Conservation (phyloP, 2,888 invertebrate genomes). For the Coenonympha arcania region DNA sequence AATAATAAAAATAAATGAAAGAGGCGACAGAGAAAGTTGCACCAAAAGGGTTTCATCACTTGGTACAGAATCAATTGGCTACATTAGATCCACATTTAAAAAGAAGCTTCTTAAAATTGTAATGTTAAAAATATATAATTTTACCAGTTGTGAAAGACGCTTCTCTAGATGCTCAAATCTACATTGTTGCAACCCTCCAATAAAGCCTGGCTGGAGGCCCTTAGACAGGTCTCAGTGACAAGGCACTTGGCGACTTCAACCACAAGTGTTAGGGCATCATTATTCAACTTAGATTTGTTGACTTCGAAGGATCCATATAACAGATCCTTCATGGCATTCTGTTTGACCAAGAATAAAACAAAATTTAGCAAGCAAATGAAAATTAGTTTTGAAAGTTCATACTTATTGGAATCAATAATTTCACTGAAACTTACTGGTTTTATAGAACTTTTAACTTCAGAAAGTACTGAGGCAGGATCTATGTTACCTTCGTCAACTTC, state of each 20-base stretch:
- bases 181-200: conserved; percentile 61
- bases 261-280: conserved; percentile 69
- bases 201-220: conserved; percentile 69
- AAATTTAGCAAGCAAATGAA: no score
- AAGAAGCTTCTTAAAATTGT: background rate
- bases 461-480: conserved; percentile 51
- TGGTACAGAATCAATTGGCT: no score
- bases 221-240: conserved; percentile 69
- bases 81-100: no score
- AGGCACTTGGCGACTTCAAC: conserved; percentile 69
- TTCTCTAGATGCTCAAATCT: conserved; percentile 72
- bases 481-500: conserved; percentile 45
- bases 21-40: no score
- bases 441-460: conserved; percentile 49
- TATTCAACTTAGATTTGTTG: conserved; percentile 71
- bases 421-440: conserved; percentile 42
- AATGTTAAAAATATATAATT: background rate
- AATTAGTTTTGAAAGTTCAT: conserved; percentile 2
- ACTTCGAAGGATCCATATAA: conserved; percentile 69
- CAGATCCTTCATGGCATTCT: conserved; percentile 73
- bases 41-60: no score
- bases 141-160: conserved; percentile 73
- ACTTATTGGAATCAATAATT: background rate
- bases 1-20: no score
- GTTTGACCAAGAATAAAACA: no score